Evolutionary conservation across 1,140 invertebrate genomes (phyloP).

Genomic region (Plectrocnemia conspersa): DNA sequence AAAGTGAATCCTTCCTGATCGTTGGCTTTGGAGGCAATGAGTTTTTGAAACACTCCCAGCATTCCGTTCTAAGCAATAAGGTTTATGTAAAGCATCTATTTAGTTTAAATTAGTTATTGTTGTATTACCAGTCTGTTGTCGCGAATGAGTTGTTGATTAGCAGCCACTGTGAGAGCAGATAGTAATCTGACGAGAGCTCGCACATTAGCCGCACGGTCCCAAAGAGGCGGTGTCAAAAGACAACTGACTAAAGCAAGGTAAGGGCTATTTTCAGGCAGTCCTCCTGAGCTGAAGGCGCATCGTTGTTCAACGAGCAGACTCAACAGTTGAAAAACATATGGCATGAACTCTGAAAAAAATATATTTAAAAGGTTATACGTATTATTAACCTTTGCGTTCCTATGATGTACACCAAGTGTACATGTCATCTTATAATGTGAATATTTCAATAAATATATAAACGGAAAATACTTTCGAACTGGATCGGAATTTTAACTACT

Average conservation of each 20-base stretch:
- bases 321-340: conserved; percentile 96
- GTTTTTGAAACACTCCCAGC: conserved; percentile 92
- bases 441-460: background rate
- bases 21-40: conserved; percentile 91
- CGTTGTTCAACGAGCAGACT: conserved; percentile 86
- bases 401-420: too few relatives aligned
- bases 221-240: conserved; percentile 80
- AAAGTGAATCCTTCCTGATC: conserved; percentile 96
- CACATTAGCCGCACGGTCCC: conserved; percentile 90
- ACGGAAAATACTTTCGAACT: too few relatives aligned
- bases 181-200: conserved; percentile 85
- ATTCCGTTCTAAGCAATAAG: too few relatives aligned
- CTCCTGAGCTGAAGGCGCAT: conserved; percentile 41
- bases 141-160: conserved; percentile 66
- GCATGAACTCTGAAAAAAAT: conserved; percentile 80
- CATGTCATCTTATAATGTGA: too few relatives aligned
- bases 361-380: conserved; percentile 12
- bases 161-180: conserved; percentile 76
- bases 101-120: conserved; percentile 1
- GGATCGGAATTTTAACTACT: too few relatives aligned
- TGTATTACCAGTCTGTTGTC: conserved; percentile 62
- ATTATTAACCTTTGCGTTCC: conserved; percentile 14
- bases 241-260: conserved; percentile 89
- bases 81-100: conserved; percentile 50
- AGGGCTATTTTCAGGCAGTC: conserved; percentile 64